Conservation (phyloP, 2,888 invertebrate genomes). For the Cetonia aurata region DNA sequence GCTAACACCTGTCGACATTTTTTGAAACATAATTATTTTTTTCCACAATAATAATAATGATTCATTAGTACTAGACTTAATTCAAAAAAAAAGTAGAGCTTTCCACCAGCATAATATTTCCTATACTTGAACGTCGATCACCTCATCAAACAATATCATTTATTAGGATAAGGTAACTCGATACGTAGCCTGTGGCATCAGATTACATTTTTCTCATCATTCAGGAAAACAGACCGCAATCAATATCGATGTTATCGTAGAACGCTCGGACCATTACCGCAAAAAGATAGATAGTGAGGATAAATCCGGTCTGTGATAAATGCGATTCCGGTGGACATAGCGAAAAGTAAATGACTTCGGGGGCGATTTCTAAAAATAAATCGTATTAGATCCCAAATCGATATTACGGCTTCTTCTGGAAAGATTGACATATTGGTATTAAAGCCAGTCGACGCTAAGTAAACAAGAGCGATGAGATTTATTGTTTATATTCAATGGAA, state of each 20-base stretch:
- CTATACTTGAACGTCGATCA: too few species aligned
- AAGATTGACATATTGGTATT: background rate
- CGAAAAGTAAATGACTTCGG: background rate
- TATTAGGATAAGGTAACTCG: too few species aligned
- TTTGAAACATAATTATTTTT: too few species aligned
- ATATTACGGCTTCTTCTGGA: background rate
- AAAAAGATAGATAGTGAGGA: conserved; percentile 14
- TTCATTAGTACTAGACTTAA: too few species aligned
- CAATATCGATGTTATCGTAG: conserved; percentile 19
- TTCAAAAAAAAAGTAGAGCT: too few species aligned
- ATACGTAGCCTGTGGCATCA: too few species aligned
- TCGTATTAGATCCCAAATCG: conserved; percentile 1
- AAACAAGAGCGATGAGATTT: too few species aligned
- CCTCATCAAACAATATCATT: too few species aligned
- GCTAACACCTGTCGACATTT: too few species aligned
- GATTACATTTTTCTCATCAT: background rate
- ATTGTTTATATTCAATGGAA: too few species aligned
- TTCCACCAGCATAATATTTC: too few species aligned
- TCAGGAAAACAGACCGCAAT: conserved; percentile 13
- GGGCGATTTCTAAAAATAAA: conserved; percentile 17
- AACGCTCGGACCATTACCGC: conserved; percentile 15
- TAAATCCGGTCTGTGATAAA: conserved; percentile 22
- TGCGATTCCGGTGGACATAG: background rate
- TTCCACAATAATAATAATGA: too few species aligned
- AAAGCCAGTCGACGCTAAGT: background rate